Evolutionary conservation across 2,113 vertebrate genomes (phyloP).

Genomic region (Amazona guildingii): DNA sequence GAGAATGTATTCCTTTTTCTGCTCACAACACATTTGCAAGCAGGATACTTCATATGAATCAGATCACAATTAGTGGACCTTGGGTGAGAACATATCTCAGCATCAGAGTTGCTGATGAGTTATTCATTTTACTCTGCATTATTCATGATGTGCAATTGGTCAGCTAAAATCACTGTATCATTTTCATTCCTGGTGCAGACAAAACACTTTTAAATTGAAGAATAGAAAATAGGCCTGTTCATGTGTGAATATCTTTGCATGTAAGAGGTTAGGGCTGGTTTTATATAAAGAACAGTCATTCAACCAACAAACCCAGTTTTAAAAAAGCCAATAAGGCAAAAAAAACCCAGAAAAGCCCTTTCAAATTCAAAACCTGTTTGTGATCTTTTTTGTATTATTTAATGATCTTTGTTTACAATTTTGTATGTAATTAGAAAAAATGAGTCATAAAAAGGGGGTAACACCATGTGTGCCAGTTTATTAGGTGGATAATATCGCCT

Average conservation of each 20-base stretch:
- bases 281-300: neutral
- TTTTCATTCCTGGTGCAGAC: constrained; percentile 9
- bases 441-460: neutral
- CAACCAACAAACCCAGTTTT: neutral
- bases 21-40: neutral
- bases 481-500: neutral
- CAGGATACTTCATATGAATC: neutral
- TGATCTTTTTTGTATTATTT: neutral
- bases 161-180: constrained; percentile 1
- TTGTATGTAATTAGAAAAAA: neutral
- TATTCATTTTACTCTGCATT: constrained; percentile 55
- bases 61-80: constrained; percentile 40
- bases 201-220: neutral
- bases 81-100: constrained; percentile 25
- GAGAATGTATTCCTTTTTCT: neutral
- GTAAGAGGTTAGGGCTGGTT: neutral
- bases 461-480: neutral
- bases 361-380: neutral
- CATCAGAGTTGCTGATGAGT: constrained; percentile 24
- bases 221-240: neutral
- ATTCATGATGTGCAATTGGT: constrained; percentile 52
- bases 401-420: neutral
- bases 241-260: neutral
- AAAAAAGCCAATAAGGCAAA: neutral
- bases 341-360: neutral